Conservation (phyloP, 2,888 invertebrate genomes). For the Drosophila picticornis region DNA sequence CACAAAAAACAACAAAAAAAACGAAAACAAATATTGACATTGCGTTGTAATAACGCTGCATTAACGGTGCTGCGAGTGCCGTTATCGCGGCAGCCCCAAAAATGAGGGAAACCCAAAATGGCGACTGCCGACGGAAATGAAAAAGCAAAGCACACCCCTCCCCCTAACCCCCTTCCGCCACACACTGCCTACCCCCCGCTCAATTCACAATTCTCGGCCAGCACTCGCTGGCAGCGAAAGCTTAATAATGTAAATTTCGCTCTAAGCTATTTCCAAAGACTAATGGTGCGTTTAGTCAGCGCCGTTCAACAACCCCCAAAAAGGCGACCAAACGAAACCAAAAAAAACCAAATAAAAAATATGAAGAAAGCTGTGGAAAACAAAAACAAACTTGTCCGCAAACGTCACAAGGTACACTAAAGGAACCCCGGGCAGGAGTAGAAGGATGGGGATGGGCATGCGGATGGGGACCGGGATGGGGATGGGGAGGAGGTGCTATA, state of each 20-base stretch:
- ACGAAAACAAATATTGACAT: slow-evolving; percentile 74
- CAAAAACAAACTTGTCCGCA: slow-evolving; percentile 51
- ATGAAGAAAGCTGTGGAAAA: slow-evolving; percentile 1
- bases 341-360: slow-evolving; percentile 11
- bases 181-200: neutral
- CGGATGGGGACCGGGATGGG: accelerated
- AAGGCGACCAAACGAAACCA: slow-evolving; percentile 24
- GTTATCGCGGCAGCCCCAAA: slow-evolving; percentile 42
- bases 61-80: slow-evolving; percentile 55
- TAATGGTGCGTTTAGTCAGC: slow-evolving; percentile 78
- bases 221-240: slow-evolving; percentile 47
- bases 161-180: neutral
- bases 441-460: neutral
- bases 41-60: slow-evolving; percentile 81
- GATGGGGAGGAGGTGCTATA: neutral
- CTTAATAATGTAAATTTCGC: slow-evolving; percentile 82
- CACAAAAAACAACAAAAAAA: slow-evolving; percentile 17
- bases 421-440: slow-evolving; percentile 2
- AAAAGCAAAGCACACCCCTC: slow-evolving; percentile 41
- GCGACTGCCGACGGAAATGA: slow-evolving; percentile 59
- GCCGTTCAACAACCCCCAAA: slow-evolving; percentile 55
- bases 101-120: slow-evolving; percentile 60
- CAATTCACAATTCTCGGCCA: slow-evolving; percentile 24
- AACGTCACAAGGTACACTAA: slow-evolving; percentile 54
- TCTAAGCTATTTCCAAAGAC: slow-evolving; percentile 82